Base-by-base conservation (phyloP, 2,888 invertebrate species). In the Yponomeuta evonymella region DNA sequence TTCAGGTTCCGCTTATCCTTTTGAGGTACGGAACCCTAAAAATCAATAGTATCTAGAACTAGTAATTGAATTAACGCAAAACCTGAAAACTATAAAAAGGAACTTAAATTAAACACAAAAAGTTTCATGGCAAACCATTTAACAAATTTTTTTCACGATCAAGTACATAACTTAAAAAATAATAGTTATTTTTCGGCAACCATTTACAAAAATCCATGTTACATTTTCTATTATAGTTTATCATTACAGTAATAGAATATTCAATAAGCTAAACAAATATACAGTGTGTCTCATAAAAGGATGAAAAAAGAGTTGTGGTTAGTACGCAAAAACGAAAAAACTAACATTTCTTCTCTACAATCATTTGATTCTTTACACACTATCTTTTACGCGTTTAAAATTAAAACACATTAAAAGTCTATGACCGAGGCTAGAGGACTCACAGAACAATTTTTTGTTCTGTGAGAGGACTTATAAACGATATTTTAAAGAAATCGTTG, bases 171-270 rank as follows among this genome's bases (percentile, higher is more conserved):
- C 51, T 58, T 58, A 58, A 58, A 58, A 58, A 15, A 15, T 58
- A 58, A 58, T 58, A 58, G 51, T 58, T 58, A 58, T 58, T 58
- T 58, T 58, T 58, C 51, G 51, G 51, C 51, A 58, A 58, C 51
- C 51, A 58, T 58, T 58, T 58, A 58, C 51, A 58, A 58, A 58
- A 58, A 58, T 58, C 51, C 51, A 58, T 58, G 51, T 58, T 58
- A 58, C 51, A 58, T 15, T 58, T 15, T 58, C 8, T 58, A 58
- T 23, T 58, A 58, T 58, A 58, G 51, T 58, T 58, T 58, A 58
- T 58, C 15, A 58, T 58, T 15, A 58, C 15, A 58, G 15, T 58
- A 58, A 58, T 58, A 58, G 12, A 58, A 58, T 58, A 58, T 58
- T 58, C 5, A 58, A 12, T 58, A 58, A 58, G 51, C 51, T 58